Evolutionary conservation across 2,888 invertebrate genomes (phyloP).

Genomic region (Andrena bucephala): DNA sequence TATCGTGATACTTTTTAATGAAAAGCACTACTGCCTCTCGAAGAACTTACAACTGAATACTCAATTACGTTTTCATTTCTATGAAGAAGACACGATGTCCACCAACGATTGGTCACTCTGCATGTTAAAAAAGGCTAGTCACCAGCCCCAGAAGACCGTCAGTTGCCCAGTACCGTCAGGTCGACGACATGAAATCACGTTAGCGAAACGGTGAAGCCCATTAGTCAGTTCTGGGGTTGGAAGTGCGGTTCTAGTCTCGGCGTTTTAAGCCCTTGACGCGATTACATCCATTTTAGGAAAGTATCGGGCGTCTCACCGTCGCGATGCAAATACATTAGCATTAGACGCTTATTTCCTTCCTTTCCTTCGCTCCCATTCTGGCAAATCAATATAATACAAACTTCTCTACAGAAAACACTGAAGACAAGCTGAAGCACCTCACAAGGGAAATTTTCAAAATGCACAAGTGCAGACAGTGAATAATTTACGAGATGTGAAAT

Average conservation of each 20-base stretch:
- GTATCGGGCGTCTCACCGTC: conserved; percentile 36
- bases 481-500: too few relatives aligned
- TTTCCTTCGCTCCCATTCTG: neutral
- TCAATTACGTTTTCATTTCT: neutral
- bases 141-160: conserved; percentile 57
- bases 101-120: neutral
- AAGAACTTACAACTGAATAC: neutral
- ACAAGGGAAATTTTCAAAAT: too few relatives aligned
- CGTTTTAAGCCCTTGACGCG: conserved; percentile 73
- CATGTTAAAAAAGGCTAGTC: conserved; percentile 21
- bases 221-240: conserved; percentile 70
- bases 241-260: conserved; percentile 65
- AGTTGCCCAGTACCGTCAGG: conserved; percentile 64
- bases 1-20: neutral
- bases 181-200: conserved; percentile 80
- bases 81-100: neutral
- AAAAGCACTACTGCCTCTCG: neutral
- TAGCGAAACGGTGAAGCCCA: conserved; percentile 78
- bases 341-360: neutral
- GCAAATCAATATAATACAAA: too few relatives aligned
- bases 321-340: neutral
- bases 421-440: too few relatives aligned
- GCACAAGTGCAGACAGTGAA: too few relatives aligned
- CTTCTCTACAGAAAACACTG: too few relatives aligned
- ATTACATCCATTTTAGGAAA: conserved; percentile 74